A percentile compares a stretch with the other conserved stretches of the same genome.
Conservation (phyloP, 1,140 invertebrate species). For the Brachionus sp. region DNA sequence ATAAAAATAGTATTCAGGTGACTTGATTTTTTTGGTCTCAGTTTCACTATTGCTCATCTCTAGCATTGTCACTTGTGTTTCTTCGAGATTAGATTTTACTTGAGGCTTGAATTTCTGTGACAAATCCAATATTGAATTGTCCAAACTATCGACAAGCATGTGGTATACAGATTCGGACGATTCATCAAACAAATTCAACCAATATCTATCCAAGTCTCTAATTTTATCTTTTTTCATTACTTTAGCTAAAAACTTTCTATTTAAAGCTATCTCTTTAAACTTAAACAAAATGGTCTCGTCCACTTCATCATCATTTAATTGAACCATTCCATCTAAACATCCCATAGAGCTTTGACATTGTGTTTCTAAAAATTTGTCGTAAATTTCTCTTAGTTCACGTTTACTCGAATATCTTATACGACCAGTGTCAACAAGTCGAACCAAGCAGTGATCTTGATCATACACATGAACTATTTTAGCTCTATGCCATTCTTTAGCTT, state of each 20-base stretch:
- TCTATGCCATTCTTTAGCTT: not conserved
- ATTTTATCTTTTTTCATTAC: not conserved
- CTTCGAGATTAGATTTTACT: slow-evolving; percentile 1
- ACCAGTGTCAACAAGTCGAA: slow-evolving; percentile 11
- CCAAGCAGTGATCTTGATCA: slow-evolving; percentile 14
- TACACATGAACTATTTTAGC: slow-evolving; percentile 16
- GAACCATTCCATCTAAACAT: not conserved
- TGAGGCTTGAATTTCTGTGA: slow-evolving; percentile 10
- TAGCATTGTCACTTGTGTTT: not conserved
- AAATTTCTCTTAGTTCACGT: not conserved
- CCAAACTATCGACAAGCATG: not conserved
- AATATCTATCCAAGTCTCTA: not conserved
- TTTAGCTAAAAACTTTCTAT: slow-evolving; percentile 14
- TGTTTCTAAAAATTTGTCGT: slow-evolving; percentile 12
- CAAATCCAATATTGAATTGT: not conserved
- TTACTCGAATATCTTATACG: not conserved
- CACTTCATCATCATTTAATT: not conserved
- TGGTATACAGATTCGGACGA: slow-evolving; percentile 7
- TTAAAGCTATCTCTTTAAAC: slow-evolving; percentile 31
- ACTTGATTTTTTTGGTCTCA: not conserved
- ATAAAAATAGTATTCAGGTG: not conserved
- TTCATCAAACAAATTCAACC: slow-evolving; percentile 38
- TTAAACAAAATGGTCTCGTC: not conserved
- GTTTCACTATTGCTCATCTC: not conserved
- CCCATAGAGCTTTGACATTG: not conserved